phyloP scores from a whole-genome alignment of 2,113 vertebrate species.

The Microcebus jonahi region DNA sequence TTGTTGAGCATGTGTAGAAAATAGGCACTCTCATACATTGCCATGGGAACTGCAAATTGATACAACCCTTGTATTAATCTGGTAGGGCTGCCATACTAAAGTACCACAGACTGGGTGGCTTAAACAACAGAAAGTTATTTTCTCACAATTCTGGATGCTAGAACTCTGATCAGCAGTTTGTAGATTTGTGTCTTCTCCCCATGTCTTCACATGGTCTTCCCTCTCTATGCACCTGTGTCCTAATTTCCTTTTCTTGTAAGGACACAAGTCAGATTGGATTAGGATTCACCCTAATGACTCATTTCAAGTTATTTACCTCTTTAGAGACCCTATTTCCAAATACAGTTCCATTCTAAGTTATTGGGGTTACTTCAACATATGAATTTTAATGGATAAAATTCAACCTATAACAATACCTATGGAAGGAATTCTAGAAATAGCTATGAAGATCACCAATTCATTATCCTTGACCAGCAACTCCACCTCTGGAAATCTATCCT shows the following conservation, averaged over 20 bases:
- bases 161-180: no score
- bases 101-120: not conserved
- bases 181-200: not conserved
- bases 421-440: not conserved
- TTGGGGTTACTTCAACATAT: not conserved
- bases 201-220: not conserved
- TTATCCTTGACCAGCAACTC: not conserved
- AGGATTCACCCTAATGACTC: not conserved
- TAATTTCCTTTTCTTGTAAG: not conserved
- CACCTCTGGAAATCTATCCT: constrained; percentile 1
- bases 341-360: not conserved
- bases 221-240: not conserved
- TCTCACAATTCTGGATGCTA: not conserved
- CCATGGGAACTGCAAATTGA: not conserved
- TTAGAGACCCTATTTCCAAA: not conserved
- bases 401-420: not conserved
- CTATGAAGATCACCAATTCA: not conserved
- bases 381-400: not conserved
- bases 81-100: not conserved
- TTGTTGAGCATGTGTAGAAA: not conserved
- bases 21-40: not conserved
- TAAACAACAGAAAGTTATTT: constrained; percentile 24
- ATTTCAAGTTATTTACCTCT: constrained; percentile 29
- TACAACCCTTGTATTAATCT: not conserved
- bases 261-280: not conserved